A percentile compares a stretch with the other conserved stretches of the same genome.
These are phyloP conservation scores for Sinocyclocheilus anshuiensis DNA, from an alignment of 2,113 vertebrate genomes.

Conservation along the genomic window DNA sequence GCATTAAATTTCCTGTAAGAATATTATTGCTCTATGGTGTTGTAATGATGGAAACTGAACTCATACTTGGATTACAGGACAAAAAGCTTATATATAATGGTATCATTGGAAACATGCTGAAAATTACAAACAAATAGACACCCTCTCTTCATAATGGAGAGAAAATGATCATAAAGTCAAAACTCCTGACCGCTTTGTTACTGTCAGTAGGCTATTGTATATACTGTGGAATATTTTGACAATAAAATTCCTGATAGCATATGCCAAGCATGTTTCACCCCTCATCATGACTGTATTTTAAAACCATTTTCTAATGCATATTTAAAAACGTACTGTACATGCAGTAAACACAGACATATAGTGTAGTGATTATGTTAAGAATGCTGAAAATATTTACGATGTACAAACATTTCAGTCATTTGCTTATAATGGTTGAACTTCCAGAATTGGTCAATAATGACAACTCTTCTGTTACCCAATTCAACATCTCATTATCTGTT, in stretches of 20 bases:
- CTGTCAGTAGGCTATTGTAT: too few species aligned
- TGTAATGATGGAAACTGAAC: neutral
- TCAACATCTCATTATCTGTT: neutral
- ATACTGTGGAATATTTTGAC: too few species aligned
- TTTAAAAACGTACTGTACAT: too few species aligned
- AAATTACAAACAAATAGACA: neutral
- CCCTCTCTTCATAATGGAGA: too few species aligned
- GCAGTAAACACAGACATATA: too few species aligned
- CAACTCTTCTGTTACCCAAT: conserved; percentile 20
- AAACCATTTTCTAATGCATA: too few species aligned
- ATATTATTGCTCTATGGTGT: neutral
- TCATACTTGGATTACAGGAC: neutral
- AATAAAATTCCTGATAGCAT: too few species aligned
- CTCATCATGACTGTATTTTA: too few species aligned
- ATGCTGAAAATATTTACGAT: neutral
- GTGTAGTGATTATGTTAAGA: neutral
- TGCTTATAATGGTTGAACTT: conserved; percentile 6
- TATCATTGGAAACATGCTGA: neutral
- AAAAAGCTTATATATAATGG: neutral
- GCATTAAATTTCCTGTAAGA: neutral
- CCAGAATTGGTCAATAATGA: conserved; percentile 20
- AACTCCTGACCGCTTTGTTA: too few species aligned
- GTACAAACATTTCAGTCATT: neutral
- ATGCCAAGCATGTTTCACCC: too few species aligned
- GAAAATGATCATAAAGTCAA: too few species aligned